phyloP scores from a whole-genome alignment of 2,888 invertebrate genomes.

The Folsomia candida region DNA sequence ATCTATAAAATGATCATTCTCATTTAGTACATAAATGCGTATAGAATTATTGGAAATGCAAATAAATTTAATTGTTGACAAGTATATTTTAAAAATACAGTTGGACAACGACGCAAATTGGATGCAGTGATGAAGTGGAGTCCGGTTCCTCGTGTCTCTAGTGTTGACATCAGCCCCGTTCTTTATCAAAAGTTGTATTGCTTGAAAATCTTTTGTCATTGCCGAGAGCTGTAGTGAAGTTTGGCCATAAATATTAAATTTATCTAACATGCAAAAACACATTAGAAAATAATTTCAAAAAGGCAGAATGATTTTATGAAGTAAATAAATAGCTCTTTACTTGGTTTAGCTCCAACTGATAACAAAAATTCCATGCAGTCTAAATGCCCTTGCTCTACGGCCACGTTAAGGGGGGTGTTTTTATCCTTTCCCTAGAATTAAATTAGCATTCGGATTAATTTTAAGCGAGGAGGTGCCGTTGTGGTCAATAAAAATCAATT shows the following conservation, averaged over 20 bases:
- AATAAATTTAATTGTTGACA: neutral
- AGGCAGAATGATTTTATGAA: neutral
- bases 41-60: no score
- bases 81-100: neutral
- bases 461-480: no score
- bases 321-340: neutral
- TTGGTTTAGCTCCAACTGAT: slow-evolving; percentile 66
- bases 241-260: slow-evolving; percentile 62
- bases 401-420: neutral
- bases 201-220: slow-evolving; percentile 75
- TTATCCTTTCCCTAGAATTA: neutral
- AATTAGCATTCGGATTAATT: neutral
- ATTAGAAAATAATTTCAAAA: neutral
- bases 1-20: neutral
- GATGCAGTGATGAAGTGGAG: slow-evolving; percentile 5
- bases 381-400: slow-evolving; percentile 69
- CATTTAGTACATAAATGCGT: no score
- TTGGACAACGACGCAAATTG: neutral
- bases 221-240: slow-evolving; percentile 80
- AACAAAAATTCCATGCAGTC: slow-evolving; percentile 70
- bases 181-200: slow-evolving; percentile 70
- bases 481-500: neutral
- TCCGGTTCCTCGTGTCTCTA: slow-evolving; percentile 58
- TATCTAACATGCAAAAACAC: neutral
- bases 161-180: slow-evolving; percentile 70